Evolutionary conservation across 2,113 vertebrate genomes (phyloP), one percentile per base, ranked within the genome.

Genomic region (Opisthocomus hoazin): DNA sequence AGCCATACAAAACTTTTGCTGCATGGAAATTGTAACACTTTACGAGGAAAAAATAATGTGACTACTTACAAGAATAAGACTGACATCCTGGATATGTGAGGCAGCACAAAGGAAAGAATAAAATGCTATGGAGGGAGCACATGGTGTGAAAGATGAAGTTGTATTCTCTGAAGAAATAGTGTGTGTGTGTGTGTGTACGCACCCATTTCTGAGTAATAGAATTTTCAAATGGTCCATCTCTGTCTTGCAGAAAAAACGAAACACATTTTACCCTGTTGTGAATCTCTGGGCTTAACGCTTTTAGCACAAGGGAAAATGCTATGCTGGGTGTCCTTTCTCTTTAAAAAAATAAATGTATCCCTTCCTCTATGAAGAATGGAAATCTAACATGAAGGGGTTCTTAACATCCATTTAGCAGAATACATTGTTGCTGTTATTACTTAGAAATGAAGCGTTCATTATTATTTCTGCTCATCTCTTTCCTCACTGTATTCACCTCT

Each of bases 181-280:
- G 6, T 0, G 0, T n/a, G 14, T 60, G 6, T 5, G 11, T 21
- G 22, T 34, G 20, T 26, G 10, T 2, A 2, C 2, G 3, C 13
- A 36, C 11, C 7, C 10, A 1, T 12, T 64, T 61, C 45, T 2
- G 3, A 79, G 10, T 43, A 43, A 50, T 0, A 37, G 13, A 75
- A 66, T 84, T 75, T 92, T 84, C 27, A 82, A 48, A 74, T 32
- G 5, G 9, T 43, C 39, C 27, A 17, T 56, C 36, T 58, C 43
- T 78, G 13, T 54, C 56, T 70, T 71, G 5, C 3, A 54, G 81
- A 68, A 53, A 51, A 75, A 94, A 26, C 1, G 30, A 82, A 60
- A 53, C 48, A 18, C 18, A 23, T 57, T 61, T 85, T 53, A 48
- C 5, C 26, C 65, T 6, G 0, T 20, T 60, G 10, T 75, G 23